Evolutionary conservation across 2,797 vertebrate genomes (phyloP).

Genomic region (Oryzias dopingdopingensis): DNA sequence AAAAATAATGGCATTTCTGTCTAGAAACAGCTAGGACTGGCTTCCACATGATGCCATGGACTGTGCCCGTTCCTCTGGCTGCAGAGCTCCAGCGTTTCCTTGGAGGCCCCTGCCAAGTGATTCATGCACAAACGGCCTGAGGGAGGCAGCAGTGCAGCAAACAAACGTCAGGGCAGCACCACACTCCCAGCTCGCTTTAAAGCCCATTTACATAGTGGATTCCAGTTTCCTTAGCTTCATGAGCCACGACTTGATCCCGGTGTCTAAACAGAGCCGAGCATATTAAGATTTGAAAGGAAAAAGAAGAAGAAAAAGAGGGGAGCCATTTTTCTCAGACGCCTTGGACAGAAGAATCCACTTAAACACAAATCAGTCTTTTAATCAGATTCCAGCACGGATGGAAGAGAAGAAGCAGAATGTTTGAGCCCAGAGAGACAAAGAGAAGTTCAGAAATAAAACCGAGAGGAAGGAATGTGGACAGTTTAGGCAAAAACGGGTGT

Average conservation of each 20-base stretch:
- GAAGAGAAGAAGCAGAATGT: constrained; percentile 72
- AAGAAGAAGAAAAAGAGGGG: neutral
- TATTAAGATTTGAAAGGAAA: constrained; percentile 65
- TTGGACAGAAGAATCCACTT: constrained; percentile 75
- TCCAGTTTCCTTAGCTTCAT: constrained; percentile 80
- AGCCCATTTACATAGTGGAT: constrained; percentile 84
- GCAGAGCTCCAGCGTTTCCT: constrained; percentile 44
- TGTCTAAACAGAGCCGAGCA: constrained; percentile 80
- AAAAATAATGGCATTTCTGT: neutral
- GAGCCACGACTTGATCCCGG: constrained; percentile 82
- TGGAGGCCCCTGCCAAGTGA: constrained; percentile 60
- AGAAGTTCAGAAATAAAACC: constrained; percentile 47
- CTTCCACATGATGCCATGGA: constrained; percentile 1
- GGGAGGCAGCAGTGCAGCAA: constrained; percentile 84
- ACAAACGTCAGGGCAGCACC: constrained; percentile 71
- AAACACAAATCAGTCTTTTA: constrained; percentile 79
- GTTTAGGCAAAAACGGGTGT: constrained; percentile 44
- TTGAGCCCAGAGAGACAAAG: constrained; percentile 69
- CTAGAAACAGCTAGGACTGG: constrained; percentile 23
- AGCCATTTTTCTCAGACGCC: constrained; percentile 69
- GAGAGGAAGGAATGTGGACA: constrained; percentile 12
- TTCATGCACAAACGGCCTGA: constrained; percentile 78
- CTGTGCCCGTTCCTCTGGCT: constrained; percentile 3
- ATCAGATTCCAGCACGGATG: constrained; percentile 75
- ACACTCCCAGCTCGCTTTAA: constrained; percentile 67